phyloP scores from a whole-genome alignment of 2,888 invertebrate genomes.

The Archaeoteleia sp. region DNA sequence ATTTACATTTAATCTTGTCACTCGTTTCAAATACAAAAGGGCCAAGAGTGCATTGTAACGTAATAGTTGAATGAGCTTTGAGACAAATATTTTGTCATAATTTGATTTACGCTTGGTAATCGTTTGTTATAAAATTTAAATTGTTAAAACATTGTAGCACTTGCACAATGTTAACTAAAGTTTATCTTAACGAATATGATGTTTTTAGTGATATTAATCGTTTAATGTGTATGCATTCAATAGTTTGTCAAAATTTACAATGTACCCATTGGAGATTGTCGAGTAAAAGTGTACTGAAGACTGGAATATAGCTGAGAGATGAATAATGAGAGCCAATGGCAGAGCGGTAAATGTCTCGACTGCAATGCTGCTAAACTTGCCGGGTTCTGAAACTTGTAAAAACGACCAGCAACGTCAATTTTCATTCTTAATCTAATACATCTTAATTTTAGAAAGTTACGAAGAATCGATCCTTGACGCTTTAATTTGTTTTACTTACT shows the following conservation, averaged over 20 bases:
- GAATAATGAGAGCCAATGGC: slow-evolving; percentile 75
- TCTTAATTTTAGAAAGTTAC: slow-evolving; percentile 16
- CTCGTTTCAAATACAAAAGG: slow-evolving; percentile 1
- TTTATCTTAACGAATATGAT: background rate
- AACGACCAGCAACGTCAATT: slow-evolving; percentile 11
- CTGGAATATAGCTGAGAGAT: slow-evolving; percentile 64
- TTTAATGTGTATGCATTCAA: background rate
- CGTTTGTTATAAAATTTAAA: background rate
- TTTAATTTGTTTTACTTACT: slow-evolving; percentile 28
- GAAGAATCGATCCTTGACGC: slow-evolving; percentile 43
- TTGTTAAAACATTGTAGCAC: background rate
- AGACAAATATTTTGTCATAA: no score
- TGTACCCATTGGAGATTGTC: slow-evolving; percentile 25
- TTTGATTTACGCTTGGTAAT: no score
- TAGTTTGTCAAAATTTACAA: slow-evolving; percentile 14
- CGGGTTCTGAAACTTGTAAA: slow-evolving; percentile 49
- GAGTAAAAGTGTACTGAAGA: slow-evolving; percentile 35
- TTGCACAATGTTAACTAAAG: background rate
- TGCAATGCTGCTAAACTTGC: slow-evolving; percentile 65
- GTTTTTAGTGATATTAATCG: background rate
- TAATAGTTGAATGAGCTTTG: no score
- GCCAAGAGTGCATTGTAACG: slow-evolving; percentile 24
- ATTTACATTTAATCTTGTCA: slow-evolving; percentile 4
- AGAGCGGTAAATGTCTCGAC: slow-evolving; percentile 73
- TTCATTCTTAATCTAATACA: no score